These are phyloP conservation scores for Zaprionus camerounensis DNA, from an alignment of 1,140 invertebrate genomes.

Conservation along the genomic window DNA sequence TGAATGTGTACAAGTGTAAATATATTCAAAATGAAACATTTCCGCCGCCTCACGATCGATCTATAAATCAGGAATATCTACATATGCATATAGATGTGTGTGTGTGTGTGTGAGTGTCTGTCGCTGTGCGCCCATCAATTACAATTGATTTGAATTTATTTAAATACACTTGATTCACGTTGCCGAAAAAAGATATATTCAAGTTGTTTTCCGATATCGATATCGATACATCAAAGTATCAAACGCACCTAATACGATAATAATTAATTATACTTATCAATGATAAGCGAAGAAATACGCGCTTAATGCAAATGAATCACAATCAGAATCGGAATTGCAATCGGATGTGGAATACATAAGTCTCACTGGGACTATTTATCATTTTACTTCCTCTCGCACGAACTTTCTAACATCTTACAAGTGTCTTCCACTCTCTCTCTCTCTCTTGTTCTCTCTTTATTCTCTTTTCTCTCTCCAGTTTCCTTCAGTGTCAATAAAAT, in stretches of 20 bases:
- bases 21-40: slow-evolving; percentile 24
- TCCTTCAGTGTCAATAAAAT: slow-evolving; percentile 23
- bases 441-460: not conserved
- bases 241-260: slow-evolving; percentile 51
- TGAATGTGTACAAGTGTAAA: not conserved
- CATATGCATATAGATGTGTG: not conserved
- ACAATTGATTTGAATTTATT: slow-evolving; percentile 80
- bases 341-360: slow-evolving; percentile 21
- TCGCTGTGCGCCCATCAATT: slow-evolving; percentile 57
- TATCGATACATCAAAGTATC: slow-evolving; percentile 73
- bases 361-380: not conserved
- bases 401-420: not conserved
- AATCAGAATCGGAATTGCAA: slow-evolving; percentile 37
- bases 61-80: slow-evolving; percentile 34
- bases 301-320: slow-evolving; percentile 71
- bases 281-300: slow-evolving; percentile 40
- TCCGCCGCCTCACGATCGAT: slow-evolving; percentile 29
- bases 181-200: slow-evolving; percentile 28
- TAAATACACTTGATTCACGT: slow-evolving; percentile 74
- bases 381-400: not conserved
- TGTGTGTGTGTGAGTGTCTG: slow-evolving; percentile 5
- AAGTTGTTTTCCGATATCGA: slow-evolving; percentile 24
- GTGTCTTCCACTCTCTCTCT: not conserved
- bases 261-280: slow-evolving; percentile 79
- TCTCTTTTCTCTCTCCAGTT: slow-evolving; percentile 1